Percentiles rank a stretch among this genome's conserved stretches.
These are phyloP conservation scores for Polia nebulosa DNA, from an alignment of 2,888 invertebrate genomes.

Conservation along the genomic window DNA sequence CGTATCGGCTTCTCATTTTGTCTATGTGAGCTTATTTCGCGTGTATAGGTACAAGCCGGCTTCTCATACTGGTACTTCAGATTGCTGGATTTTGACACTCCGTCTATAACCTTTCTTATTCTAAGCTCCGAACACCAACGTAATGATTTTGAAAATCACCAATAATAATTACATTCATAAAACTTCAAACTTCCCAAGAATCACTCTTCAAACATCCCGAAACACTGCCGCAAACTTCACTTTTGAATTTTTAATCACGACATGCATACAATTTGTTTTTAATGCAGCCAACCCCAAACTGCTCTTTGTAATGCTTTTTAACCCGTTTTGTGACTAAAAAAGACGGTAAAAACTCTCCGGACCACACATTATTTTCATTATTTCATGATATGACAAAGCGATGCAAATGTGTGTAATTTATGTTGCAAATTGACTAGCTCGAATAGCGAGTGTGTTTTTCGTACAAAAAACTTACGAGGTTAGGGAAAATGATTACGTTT, in stretches of 20 bases:
- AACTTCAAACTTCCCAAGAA: neutral
- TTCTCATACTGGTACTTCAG: no score
- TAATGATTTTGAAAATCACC: no score
- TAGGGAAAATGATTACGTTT: constrained; percentile 10
- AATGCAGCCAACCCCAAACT: constrained; percentile 47
- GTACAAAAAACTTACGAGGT: constrained; percentile 10
- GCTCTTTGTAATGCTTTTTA: constrained; percentile 48
- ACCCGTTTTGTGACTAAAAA: constrained; percentile 45
- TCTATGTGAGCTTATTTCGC: no score
- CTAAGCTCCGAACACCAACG: no score
- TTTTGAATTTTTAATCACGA: constrained; percentile 29
- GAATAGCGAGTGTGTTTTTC: constrained; percentile 13
- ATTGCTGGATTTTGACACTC: no score
- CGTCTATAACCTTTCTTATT: no score
- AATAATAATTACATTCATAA: neutral
- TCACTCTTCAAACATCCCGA: neutral
- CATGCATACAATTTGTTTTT: constrained; percentile 45
- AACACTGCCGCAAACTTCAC: constrained; percentile 11
- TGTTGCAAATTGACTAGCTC: constrained; percentile 60
- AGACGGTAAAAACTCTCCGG: constrained; percentile 41
- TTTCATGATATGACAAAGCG: constrained; percentile 50
- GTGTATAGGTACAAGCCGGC: no score
- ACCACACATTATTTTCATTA: constrained; percentile 45
- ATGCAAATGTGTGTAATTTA: constrained; percentile 61
- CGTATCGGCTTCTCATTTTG: no score